These are phyloP conservation scores for Willowsia nigromaculata DNA, from an alignment of 2,888 invertebrate species.

Conservation along the genomic window DNA sequence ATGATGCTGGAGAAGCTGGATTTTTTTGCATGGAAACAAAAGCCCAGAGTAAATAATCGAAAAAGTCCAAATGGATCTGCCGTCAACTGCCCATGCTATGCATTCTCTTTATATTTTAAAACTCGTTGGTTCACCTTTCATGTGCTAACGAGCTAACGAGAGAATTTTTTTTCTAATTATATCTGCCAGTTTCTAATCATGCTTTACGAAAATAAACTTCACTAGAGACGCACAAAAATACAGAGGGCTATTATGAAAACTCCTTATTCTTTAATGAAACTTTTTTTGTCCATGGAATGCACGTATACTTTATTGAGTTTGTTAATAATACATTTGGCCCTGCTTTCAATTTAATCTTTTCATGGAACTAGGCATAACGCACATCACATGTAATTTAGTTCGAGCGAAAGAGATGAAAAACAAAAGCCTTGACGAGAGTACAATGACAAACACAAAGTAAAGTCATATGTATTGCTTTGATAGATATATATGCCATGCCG, in stretches of 20 bases:
- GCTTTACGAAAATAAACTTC: background rate
- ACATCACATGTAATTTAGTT: background rate
- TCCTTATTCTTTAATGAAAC: background rate
- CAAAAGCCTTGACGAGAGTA: background rate
- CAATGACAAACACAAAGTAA: background rate
- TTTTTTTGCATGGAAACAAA: no score
- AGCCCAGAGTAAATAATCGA: no score
- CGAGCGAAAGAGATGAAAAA: background rate
- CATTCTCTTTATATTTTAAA: no score
- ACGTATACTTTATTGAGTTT: background rate
- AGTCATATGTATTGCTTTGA: background rate
- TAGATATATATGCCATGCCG: background rate
- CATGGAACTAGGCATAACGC: background rate
- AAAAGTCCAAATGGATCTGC: no score
- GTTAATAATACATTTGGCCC: background rate
- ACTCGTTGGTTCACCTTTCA: background rate
- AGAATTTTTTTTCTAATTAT: background rate
- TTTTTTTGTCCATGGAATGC: background rate
- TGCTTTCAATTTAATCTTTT: background rate
- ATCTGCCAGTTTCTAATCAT: background rate
- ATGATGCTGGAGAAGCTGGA: no score
- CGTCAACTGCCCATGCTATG: no score
- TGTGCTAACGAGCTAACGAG: background rate
- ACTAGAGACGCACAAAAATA: no score
- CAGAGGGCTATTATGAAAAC: no score